Conservation (phyloP, 2,888 invertebrate species). For the Panopea generosa region DNA sequence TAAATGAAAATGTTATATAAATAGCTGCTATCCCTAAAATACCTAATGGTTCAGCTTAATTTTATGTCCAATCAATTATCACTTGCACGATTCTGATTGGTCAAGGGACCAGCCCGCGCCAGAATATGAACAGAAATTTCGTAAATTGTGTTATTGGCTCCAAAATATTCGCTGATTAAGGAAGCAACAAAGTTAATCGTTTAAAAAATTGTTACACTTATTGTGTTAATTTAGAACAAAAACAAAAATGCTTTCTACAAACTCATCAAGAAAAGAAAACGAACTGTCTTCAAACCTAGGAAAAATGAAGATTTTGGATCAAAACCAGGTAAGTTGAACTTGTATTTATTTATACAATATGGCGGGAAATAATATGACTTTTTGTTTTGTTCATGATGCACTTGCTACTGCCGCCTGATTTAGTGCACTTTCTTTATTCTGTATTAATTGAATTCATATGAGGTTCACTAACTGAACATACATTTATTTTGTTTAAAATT, state of each 20-base stretch:
- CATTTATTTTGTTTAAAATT: no score
- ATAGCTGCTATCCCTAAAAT: no score
- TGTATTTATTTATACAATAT: conserved; percentile 20
- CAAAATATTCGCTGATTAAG: conserved; percentile 9
- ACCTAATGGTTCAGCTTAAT: no score
- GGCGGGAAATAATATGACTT: conserved; percentile 29
- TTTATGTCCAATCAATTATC: conserved; percentile 22
- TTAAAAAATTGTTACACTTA: no score
- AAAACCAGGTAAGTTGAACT: conserved; percentile 75
- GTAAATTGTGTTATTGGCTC: conserved; percentile 13
- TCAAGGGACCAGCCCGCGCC: conserved; percentile 16
- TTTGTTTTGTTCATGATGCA: background rate
- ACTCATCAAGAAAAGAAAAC: conserved; percentile 61
- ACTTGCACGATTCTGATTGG: conserved; percentile 35
- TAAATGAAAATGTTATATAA: no score
- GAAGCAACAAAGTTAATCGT: no score
- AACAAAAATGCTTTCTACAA: conserved; percentile 60
- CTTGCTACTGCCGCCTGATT: no score
- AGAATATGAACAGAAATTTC: conserved; percentile 27
- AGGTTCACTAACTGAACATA: no score
- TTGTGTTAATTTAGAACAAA: background rate
- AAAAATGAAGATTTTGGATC: conserved; percentile 73
- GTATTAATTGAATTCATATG: no score
- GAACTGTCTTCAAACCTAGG: conserved; percentile 64
- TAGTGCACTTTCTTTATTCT: no score